Evolutionary conservation across 2,113 vertebrate genomes (phyloP), one percentile per base, ranked within the genome.

Genomic region (Junco hyemalis): DNA sequence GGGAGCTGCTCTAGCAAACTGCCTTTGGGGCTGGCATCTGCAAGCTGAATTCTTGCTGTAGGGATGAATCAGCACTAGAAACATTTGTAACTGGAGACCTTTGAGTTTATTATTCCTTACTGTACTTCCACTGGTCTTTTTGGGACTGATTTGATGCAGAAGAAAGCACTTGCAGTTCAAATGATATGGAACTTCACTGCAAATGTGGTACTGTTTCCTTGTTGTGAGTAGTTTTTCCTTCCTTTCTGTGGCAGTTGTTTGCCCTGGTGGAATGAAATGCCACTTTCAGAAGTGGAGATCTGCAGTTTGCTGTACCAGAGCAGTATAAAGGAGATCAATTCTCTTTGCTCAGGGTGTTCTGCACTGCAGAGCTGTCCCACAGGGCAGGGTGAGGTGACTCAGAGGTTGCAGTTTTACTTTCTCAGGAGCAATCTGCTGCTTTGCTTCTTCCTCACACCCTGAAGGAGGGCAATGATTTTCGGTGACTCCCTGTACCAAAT

Each of bases 51-150:
- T 91, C 68, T 88, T 94, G 77, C 86, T 91, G 60, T 68, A 69
- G 88, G 88, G 92, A 48, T 78, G 86, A 89, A 86, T 66, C 95
- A 81, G 83, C 38, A 45, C 44, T 74, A 81, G 86, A 71, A 93
- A 74, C 88, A 78, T 53, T 40, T 65, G 64, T 86, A 91, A 79
- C 51, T 84, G 61, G 56, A 0, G 3, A 89, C 77, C 77, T 94
- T 92, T 92, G 77, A 51, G 91, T 92, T 95, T 68, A 21, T 74
- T 88, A 51, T 74, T 92, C 86, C 86, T 86, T 64, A 15, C 81
- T 94, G 25, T 22, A 40, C 20, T 93, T 86, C 63, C 65, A 53
- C 13, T 81, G 83, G 61, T 50, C 73, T 86, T 90, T 93, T 83
- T 78, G 48, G 47, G 84, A 56, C 63, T 66, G 71, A 21, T 88